These are phyloP conservation scores for Ormyrus nitidulus DNA, from an alignment of 2,888 invertebrate genomes.

Conservation along the genomic window DNA sequence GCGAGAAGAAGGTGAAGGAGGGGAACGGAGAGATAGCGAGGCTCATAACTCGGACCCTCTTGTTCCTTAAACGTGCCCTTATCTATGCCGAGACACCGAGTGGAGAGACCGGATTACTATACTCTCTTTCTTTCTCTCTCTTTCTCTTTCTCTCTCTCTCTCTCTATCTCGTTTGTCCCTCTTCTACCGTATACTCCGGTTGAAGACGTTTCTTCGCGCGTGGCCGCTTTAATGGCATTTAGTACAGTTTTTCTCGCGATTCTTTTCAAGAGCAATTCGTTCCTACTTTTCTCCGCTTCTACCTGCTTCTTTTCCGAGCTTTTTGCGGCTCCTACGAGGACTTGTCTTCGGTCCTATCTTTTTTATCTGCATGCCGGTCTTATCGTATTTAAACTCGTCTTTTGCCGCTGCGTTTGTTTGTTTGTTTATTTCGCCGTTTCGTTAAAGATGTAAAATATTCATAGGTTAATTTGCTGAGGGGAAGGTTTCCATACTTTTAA, in stretches of 20 bases:
- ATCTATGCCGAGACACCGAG: slow-evolving; percentile 48
- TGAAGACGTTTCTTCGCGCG: slow-evolving; percentile 10
- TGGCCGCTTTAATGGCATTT: slow-evolving; percentile 25
- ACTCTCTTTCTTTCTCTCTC: neutral
- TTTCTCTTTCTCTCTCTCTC: neutral
- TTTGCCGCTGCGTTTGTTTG: neutral
- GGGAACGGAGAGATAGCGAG: neutral
- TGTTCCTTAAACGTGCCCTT: slow-evolving; percentile 51
- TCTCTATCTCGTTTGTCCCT: neutral
- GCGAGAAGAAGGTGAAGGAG: too few relatives aligned
- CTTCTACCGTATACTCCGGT: neutral
- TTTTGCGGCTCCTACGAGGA: neutral
- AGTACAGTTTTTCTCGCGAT: slow-evolving; percentile 22
- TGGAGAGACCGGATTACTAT: slow-evolving; percentile 43
- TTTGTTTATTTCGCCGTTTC: too few relatives aligned
- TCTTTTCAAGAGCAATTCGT: slow-evolving; percentile 19
- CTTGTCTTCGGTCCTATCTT: slow-evolving; percentile 1
- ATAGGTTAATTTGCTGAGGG: too few relatives aligned
- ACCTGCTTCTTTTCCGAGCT: too few relatives aligned
- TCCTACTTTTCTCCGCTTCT: neutral
- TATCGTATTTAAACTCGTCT: slow-evolving; percentile 22
- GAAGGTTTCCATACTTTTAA: too few relatives aligned
- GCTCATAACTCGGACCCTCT: slow-evolving; percentile 51
- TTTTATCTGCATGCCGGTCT: neutral
- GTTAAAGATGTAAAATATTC: too few relatives aligned